Conservation (phyloP, 2,797 vertebrate species). For the Orestias chungarensis region DNA sequence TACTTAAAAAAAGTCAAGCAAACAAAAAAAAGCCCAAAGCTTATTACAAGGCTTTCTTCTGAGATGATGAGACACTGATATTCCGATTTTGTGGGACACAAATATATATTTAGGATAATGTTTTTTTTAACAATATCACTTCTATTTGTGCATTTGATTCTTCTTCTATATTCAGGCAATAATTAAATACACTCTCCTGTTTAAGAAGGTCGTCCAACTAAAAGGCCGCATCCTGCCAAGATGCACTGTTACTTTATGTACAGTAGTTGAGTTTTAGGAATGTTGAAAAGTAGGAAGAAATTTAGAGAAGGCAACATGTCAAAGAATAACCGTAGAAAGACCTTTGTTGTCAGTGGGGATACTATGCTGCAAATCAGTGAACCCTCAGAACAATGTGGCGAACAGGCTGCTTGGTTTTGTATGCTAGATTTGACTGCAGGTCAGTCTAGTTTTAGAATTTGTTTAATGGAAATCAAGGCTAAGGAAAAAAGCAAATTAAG, state of each 20-base stretch:
- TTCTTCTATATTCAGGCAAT: not conserved
- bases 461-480: slow-evolving; percentile 71
- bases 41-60: not conserved
- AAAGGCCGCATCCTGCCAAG: not conserved
- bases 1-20: not conserved
- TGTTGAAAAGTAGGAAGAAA: too few species aligned
- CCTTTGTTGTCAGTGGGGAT: not conserved
- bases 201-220: not conserved
- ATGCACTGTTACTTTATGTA: too few species aligned
- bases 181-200: not conserved
- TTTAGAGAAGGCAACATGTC: not conserved
- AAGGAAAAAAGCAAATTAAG: slow-evolving; percentile 48
- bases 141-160: too few species aligned
- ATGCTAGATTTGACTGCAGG: slow-evolving; percentile 62
- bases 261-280: not conserved
- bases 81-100: not conserved
- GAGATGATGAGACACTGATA: not conserved
- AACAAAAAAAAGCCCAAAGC: not conserved
- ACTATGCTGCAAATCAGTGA: not conserved
- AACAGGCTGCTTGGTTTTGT: slow-evolving; percentile 26
- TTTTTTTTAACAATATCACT: too few species aligned
- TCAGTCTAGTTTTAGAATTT: slow-evolving; percentile 59
- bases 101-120: too few species aligned
- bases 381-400: not conserved
- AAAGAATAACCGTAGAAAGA: not conserved